These are phyloP conservation scores for Athalia circularis DNA, from an alignment of 2,888 invertebrate species.

Conservation along the genomic window DNA sequence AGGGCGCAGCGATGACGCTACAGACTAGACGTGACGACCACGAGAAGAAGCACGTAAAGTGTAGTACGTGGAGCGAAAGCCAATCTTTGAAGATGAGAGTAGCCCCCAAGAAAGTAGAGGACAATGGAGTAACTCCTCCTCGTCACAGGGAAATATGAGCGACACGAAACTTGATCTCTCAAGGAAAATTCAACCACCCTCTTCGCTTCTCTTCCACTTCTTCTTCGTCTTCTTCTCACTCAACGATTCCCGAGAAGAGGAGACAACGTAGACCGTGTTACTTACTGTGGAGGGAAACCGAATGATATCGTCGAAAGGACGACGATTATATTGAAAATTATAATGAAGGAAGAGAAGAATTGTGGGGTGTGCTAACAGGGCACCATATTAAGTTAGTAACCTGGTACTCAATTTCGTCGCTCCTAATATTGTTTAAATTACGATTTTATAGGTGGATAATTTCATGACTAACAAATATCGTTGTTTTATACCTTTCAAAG, in stretches of 20 bases:
- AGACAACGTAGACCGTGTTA: neutral
- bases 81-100: slow-evolving; percentile 59
- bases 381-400: slow-evolving; percentile 56
- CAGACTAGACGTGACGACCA: slow-evolving; percentile 21
- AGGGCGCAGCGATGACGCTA: no score
- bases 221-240: neutral
- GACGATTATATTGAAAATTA: slow-evolving; percentile 52
- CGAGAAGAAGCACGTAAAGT: slow-evolving; percentile 38
- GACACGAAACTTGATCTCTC: slow-evolving; percentile 60
- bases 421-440: neutral
- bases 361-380: slow-evolving; percentile 69
- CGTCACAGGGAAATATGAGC: slow-evolving; percentile 72
- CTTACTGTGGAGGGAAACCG: slow-evolving; percentile 9
- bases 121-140: slow-evolving; percentile 73
- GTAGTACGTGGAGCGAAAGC: slow-evolving; percentile 20
- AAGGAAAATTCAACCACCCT: slow-evolving; percentile 50
- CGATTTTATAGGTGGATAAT: no score
- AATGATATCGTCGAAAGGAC: slow-evolving; percentile 11
- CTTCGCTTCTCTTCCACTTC: neutral
- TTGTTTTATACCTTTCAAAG: no score
- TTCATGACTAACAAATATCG: no score
- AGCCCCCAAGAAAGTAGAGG: slow-evolving; percentile 70
- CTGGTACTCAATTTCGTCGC: slow-evolving; percentile 5
- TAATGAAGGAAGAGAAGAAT: slow-evolving; percentile 70
- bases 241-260: slow-evolving; percentile 37